Percentiles rank a stretch among this genome's conserved stretches.
These are phyloP conservation scores for Excalfactoria chinensis DNA, from an alignment of 2,113 vertebrate species.

Conservation along the genomic window DNA sequence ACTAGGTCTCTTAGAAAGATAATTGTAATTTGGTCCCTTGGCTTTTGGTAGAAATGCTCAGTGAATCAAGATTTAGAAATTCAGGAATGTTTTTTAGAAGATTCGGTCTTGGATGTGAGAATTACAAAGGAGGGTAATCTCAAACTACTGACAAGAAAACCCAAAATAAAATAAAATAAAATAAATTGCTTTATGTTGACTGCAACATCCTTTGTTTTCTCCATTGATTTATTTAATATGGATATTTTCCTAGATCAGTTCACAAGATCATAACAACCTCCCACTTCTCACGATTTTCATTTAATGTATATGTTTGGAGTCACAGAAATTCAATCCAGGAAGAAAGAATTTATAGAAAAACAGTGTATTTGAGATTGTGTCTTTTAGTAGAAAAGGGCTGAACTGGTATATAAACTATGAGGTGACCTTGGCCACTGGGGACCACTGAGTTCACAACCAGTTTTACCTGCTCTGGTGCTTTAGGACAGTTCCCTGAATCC, in stretches of 20 bases:
- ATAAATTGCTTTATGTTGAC: background rate
- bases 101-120: background rate
- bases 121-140: background rate
- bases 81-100: background rate
- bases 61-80: background rate
- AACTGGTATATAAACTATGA: rapidly evolving
- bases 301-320: background rate
- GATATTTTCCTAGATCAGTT: background rate
- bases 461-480: background rate
- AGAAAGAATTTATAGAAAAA: background rate
- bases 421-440: background rate
- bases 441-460: background rate
- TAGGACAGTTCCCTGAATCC: background rate
- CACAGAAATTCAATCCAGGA: background rate
- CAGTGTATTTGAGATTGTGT: background rate
- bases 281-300: background rate
- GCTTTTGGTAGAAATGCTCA: background rate
- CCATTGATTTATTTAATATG: background rate
- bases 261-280: background rate
- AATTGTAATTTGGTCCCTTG: background rate
- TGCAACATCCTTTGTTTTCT: background rate
- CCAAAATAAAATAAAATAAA: background rate
- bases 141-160: background rate
- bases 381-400: background rate
- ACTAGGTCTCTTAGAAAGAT: background rate